phyloP scores from a whole-genome alignment of 2,797 vertebrate species.

The Hapalemur alaotrensis region DNA sequence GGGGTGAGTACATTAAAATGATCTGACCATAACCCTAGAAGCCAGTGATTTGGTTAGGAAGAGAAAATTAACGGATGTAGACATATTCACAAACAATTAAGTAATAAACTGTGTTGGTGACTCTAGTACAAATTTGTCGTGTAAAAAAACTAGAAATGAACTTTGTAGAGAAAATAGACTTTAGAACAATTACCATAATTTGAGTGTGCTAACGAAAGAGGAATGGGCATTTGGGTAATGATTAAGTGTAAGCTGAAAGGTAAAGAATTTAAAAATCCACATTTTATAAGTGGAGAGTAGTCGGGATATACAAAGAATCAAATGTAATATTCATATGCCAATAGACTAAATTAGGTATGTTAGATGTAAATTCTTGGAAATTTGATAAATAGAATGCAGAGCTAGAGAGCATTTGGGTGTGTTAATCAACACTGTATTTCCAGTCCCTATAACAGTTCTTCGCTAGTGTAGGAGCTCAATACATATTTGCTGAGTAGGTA shows the following conservation, averaged over 20 bases:
- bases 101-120: background rate
- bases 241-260: background rate
- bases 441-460: background rate
- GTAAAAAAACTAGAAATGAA: background rate
- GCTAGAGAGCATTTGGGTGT: background rate
- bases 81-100: background rate
- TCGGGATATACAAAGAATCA: background rate
- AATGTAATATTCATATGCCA: background rate
- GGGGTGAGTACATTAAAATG: background rate
- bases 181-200: background rate
- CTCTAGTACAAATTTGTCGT: background rate
- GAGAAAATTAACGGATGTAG: background rate
- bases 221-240: background rate
- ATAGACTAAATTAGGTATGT: background rate
- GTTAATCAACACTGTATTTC: background rate
- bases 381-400: background rate
- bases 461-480: background rate
- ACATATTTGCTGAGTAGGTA: background rate
- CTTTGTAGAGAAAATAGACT: background rate
- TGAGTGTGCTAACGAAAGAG: background rate
- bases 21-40: background rate
- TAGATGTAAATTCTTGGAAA: background rate
- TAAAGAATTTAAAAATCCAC: background rate
- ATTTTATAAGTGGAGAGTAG: background rate
- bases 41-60: background rate